Evolutionary conservation across 2,888 invertebrate species (phyloP).

Genomic region (Bombylius discolor): DNA sequence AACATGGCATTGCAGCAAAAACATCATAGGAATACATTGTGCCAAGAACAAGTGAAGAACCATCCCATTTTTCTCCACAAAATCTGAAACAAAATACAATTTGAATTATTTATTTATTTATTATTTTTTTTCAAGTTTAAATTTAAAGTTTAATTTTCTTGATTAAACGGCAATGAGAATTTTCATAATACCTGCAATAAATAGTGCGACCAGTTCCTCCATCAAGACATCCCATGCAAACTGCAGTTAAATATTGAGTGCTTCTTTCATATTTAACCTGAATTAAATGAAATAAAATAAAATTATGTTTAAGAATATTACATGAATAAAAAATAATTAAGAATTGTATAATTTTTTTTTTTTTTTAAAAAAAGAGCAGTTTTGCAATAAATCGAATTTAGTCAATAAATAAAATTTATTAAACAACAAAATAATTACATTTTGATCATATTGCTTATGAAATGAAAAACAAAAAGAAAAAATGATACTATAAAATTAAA

Average conservation of each 20-base stretch:
- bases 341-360: too few species aligned
- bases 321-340: too few species aligned
- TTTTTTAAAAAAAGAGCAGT: too few species aligned
- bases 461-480: neutral
- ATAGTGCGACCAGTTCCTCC: slow-evolving; percentile 63
- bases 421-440: too few species aligned
- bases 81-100: slow-evolving; percentile 34
- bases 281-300: slow-evolving; percentile 17
- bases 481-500: neutral
- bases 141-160: too few species aligned
- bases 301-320: neutral
- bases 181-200: slow-evolving; percentile 47
- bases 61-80: slow-evolving; percentile 82
- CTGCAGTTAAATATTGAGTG: slow-evolving; percentile 80
- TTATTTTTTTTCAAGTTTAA: neutral
- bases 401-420: too few species aligned
- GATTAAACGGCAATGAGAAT: neutral
- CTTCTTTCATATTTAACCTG: slow-evolving; percentile 86
- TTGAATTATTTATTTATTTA: neutral
- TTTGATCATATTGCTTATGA: too few species aligned
- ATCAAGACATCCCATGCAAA: slow-evolving; percentile 90
- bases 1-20: slow-evolving; percentile 94
- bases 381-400: too few species aligned
- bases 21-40: slow-evolving; percentile 98
- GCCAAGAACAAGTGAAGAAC: slow-evolving; percentile 83